Conservation (phyloP, 1,140 invertebrate species). For the Solenopsis fugax region DNA sequence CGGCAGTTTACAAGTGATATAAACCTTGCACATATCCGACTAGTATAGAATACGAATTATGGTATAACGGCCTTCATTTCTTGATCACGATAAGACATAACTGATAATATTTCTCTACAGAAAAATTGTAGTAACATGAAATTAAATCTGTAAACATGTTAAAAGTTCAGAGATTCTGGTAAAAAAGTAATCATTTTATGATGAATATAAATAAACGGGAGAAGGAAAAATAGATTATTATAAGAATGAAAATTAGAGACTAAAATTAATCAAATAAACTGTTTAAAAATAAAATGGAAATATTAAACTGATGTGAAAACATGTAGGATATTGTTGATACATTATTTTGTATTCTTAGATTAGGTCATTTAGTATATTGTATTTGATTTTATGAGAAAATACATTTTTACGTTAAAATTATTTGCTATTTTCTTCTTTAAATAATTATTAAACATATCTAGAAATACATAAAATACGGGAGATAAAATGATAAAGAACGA, state of each 20-base stretch:
- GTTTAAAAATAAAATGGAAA: neutral
- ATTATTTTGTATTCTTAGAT: neutral
- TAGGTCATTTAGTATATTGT: neutral
- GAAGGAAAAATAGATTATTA: neutral
- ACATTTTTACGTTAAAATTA: neutral
- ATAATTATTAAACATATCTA: neutral
- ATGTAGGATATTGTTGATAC: neutral
- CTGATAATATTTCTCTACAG: neutral
- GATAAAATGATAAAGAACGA: neutral
- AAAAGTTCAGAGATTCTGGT: neutral
- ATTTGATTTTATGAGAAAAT: neutral
- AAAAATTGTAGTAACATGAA: neutral
- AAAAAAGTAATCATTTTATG: neutral
- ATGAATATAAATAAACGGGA: neutral
- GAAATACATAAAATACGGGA: neutral
- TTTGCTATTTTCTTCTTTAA: neutral
- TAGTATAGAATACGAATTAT: slow-evolving; percentile 9
- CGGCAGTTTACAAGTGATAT: neutral
- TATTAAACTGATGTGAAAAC: neutral
- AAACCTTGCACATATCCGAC: neutral
- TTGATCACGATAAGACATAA: neutral
- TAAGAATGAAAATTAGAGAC: neutral
- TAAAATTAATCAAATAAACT: neutral
- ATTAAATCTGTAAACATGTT: neutral
- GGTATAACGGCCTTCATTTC: neutral